Evolutionary conservation across 2,888 invertebrate species (phyloP).

Genomic region (Cenopis cana): DNA sequence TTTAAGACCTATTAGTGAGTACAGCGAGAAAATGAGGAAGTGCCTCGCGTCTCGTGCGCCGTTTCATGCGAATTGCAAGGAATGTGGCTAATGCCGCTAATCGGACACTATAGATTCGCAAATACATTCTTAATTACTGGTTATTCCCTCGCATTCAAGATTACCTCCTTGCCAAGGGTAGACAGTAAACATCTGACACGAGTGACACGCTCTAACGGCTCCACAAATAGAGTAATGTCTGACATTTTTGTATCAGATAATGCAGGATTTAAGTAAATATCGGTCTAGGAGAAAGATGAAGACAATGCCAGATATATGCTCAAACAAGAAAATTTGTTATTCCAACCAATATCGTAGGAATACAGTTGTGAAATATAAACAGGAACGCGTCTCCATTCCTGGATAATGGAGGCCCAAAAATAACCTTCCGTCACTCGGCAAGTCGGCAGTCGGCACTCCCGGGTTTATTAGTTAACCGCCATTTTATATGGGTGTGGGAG

Average conservation of each 20-base stretch:
- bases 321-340: conserved; percentile 4
- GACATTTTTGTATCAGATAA: background rate
- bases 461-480: conserved; percentile 42
- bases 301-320: too few relatives aligned
- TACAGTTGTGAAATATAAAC: conserved; percentile 71
- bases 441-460: conserved; percentile 54
- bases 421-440: conserved; percentile 74
- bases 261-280: too few relatives aligned
- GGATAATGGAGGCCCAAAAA: conserved; percentile 80
- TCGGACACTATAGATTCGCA: background rate
- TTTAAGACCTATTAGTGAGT: conserved; percentile 24
- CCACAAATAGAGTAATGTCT: too few relatives aligned
- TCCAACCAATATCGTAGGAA: conserved; percentile 17
- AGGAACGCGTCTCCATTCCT: conserved; percentile 76
- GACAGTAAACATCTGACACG: too few relatives aligned
- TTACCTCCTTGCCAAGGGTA: background rate
- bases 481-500: conserved; percentile 23
- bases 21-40: conserved; percentile 26
- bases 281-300: too few relatives aligned
- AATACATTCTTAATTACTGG: background rate
- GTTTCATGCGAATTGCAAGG: conserved; percentile 10
- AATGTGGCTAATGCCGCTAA: conserved; percentile 3
- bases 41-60: conserved; percentile 5
- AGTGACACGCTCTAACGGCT: too few relatives aligned
- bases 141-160: background rate